Evolutionary conservation across 2,113 vertebrate species (phyloP).

Genomic region (Pygoscelis antarcticus): DNA sequence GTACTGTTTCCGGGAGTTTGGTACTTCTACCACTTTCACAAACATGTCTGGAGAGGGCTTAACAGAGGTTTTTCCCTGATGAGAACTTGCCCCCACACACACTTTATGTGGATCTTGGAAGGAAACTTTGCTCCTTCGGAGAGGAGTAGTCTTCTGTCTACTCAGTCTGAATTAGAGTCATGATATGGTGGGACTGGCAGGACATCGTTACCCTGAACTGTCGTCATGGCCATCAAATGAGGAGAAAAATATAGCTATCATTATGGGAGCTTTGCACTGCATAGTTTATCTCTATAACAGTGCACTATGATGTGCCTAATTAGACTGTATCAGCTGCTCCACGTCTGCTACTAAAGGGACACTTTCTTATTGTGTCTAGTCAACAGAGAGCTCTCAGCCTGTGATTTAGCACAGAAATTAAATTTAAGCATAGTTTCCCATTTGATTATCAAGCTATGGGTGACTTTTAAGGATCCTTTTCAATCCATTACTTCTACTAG

Average conservation of each 20-base stretch:
- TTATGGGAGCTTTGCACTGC: constrained; percentile 58
- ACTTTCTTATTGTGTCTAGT: constrained; percentile 55
- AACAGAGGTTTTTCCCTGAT: neutral
- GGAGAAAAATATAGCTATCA: constrained; percentile 66
- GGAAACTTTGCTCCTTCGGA: neutral
- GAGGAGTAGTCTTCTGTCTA: neutral
- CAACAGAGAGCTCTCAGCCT: constrained; percentile 46
- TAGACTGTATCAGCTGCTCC: constrained; percentile 58
- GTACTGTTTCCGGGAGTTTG: neutral
- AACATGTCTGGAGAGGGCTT: neutral
- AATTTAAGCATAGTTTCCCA: constrained; percentile 59
- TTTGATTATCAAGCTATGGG: constrained; percentile 54
- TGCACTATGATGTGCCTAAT: constrained; percentile 68
- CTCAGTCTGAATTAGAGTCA: neutral
- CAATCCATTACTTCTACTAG: neutral
- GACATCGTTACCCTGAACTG: constrained; percentile 34
- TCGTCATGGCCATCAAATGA: constrained; percentile 49
- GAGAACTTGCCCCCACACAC: neutral
- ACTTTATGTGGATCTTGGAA: neutral
- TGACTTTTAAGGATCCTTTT: constrained; percentile 44
- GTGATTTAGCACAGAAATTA: constrained; percentile 70
- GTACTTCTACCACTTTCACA: neutral
- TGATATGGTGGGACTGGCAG: neutral
- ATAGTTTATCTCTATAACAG: constrained; percentile 65
- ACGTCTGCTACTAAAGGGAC: constrained; percentile 35